Conservation (phyloP, 2,797 vertebrate genomes). For the Lerista edwardsae region DNA sequence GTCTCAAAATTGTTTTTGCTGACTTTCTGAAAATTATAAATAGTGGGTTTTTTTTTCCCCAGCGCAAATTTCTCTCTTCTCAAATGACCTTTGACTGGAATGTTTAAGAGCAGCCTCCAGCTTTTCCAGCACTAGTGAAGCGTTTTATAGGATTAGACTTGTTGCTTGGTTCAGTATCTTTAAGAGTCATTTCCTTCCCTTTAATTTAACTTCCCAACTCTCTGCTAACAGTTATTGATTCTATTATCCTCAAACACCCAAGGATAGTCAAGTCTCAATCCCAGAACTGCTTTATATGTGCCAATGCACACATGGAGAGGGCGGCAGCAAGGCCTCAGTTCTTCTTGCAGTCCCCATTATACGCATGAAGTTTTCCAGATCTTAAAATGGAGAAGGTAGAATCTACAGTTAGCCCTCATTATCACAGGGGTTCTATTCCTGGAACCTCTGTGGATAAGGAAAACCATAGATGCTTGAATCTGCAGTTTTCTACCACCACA, state of each 20-base stretch:
- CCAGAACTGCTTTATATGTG: neutral
- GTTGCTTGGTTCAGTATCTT: neutral
- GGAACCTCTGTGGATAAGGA: too few relatives aligned
- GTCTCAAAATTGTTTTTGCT: conserved; percentile 1
- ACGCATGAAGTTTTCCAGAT: neutral
- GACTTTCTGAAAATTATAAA: conserved; percentile 20
- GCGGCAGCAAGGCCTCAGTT: neutral
- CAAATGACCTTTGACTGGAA: neutral
- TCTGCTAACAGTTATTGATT: conserved; percentile 2
- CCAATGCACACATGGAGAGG: neutral
- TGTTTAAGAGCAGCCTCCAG: neutral
- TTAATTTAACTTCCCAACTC: conserved; percentile 22
- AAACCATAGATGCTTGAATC: too few relatives aligned
- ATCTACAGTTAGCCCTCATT: too few relatives aligned
- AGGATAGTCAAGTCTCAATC: conserved; percentile 1
- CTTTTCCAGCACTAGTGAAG: neutral
- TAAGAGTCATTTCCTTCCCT: conserved; percentile 11
- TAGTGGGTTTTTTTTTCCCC: neutral
- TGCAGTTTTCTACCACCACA: too few relatives aligned
- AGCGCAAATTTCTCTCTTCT: conserved; percentile 4
- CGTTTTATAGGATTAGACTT: conserved; percentile 10
- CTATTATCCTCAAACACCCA: conserved; percentile 1
- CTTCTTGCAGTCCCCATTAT: neutral
- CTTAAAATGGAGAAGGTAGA: neutral
- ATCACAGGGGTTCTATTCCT: too few relatives aligned